Base-by-base conservation (phyloP, 1,140 invertebrate genomes). In the Nymphalis io region DNA sequence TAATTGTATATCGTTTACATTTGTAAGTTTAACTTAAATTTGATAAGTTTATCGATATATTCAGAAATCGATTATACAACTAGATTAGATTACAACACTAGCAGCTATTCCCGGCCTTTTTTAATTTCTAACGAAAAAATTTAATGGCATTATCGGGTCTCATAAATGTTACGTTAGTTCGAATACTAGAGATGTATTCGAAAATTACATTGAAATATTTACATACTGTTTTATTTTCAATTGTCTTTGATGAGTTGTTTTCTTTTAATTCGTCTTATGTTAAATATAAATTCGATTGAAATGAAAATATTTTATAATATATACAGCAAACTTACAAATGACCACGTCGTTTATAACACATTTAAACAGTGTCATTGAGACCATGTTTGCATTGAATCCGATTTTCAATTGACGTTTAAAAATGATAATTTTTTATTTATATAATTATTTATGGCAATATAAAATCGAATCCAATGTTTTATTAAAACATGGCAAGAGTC, bases 401-500 rank as follows among this genome's bases (percentile, higher is more conserved):
- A 55, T 27, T 55, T 55, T 55, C 6, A 23, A 12, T 20, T 20
- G 46, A 10, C 16, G 18, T 20, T 46, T 21, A 55, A 23, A 55
- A 55, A 27, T 5, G 2, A 27, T 15, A 16, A 15, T 11, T 8
- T 23, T n/a, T 27, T 23, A 55, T 51, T 20, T 20, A 51, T 12
- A 65, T 38, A 57, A 20, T 65, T 55, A 63, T 70, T 44, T 13
- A 62, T 62, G 46, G 46, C 46, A 51, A 20, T 18, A 51, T 8
- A 18, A 20, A 51, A 62, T 62, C 60, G 33, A 64, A 55, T 33
- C 33, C 38, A 53, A 40, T 64, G 20, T 51, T 53, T 73, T 5
- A 58, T 70, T 48, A 65, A 75, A 77, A 74, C 66, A 69, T 75
- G 74, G 76, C 76, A 78, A 80, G 69, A 68, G 73, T 75, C 53